Evolutionary conservation across 2,113 vertebrate species (phyloP).

Genomic region (Plestiodon gilberti): DNA sequence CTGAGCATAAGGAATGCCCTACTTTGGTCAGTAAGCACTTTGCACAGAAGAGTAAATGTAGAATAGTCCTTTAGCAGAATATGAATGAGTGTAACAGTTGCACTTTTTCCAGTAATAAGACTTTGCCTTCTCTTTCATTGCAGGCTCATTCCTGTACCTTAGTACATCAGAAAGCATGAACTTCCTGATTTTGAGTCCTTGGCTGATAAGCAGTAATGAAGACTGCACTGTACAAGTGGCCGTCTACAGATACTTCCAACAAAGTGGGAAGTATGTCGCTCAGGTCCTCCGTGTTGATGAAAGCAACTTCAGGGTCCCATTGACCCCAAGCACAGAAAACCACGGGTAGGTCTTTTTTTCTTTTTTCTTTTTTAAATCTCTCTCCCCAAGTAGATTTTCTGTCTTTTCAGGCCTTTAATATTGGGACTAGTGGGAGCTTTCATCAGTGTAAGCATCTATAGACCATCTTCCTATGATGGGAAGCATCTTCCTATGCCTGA

Average conservation of each 20-base stretch:
- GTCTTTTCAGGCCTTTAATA: not conserved
- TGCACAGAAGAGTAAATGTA: not conserved
- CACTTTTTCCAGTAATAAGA: not conserved
- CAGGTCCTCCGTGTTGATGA: conserved; percentile 79
- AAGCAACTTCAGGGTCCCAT: conserved; percentile 69
- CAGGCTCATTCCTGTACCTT: conserved; percentile 91
- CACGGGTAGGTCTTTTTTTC: conserved; percentile 73
- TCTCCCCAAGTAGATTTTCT: not conserved
- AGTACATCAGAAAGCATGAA: conserved; percentile 81
- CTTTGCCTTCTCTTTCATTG: conserved; percentile 42
- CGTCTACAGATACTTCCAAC: conserved; percentile 85
- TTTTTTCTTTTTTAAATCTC: not conserved
- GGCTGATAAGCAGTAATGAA: conserved; percentile 85
- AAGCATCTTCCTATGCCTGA: not conserved
- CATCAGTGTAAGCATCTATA: not conserved
- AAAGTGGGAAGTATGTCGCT: conserved; percentile 85
- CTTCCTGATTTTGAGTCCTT: conserved; percentile 90
- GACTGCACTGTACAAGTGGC: conserved; percentile 88
- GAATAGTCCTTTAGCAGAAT: not conserved
- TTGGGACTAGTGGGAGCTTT: no score
- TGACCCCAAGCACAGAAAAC: conserved; percentile 66
- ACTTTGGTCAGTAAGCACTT: not conserved
- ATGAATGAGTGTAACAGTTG: not conserved
- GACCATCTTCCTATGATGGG: not conserved
- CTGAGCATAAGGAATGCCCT: not conserved